Conservation (phyloP, 2,888 invertebrate genomes). For the Steinernema carpocapsae region DNA sequence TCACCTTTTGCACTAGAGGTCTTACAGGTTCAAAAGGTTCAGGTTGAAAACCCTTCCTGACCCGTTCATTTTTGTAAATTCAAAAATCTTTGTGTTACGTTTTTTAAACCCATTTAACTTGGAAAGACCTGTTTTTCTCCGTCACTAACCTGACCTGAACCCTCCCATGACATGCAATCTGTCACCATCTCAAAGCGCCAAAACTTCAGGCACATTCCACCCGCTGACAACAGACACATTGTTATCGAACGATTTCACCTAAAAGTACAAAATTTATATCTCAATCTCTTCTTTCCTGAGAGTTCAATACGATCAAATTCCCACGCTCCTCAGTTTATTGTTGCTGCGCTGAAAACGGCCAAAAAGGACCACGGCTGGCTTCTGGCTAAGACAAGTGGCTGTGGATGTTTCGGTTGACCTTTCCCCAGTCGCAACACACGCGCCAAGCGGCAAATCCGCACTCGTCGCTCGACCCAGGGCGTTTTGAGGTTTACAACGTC, state of each 20-base stretch:
- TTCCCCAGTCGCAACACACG: slow-evolving; percentile 1
- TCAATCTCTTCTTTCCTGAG: too few species aligned
- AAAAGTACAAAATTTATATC: background rate
- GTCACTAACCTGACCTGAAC: background rate
- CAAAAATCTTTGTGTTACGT: too few species aligned
- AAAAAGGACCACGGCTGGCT: background rate
- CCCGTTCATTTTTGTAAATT: too few species aligned
- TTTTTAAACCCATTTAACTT: background rate
- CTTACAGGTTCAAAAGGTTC: too few species aligned
- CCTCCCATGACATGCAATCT: background rate
- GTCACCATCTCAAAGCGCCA: background rate
- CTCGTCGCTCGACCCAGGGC: background rate
- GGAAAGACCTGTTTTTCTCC: background rate
- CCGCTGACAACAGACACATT: background rate
- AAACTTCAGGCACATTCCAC: background rate
- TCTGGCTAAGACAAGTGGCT: background rate
- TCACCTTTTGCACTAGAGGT: too few species aligned
- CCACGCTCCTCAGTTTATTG: background rate
- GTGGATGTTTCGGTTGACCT: slow-evolving; percentile 5
- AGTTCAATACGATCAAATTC: background rate
- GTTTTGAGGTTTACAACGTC: slow-evolving; percentile 15
- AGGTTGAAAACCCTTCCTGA: too few species aligned
- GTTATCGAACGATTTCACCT: background rate
- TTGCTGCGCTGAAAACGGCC: background rate
- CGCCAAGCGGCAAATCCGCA: background rate